Evolutionary conservation across 2,888 invertebrate species (phyloP).

Genomic region (Cynaeus angustus): DNA sequence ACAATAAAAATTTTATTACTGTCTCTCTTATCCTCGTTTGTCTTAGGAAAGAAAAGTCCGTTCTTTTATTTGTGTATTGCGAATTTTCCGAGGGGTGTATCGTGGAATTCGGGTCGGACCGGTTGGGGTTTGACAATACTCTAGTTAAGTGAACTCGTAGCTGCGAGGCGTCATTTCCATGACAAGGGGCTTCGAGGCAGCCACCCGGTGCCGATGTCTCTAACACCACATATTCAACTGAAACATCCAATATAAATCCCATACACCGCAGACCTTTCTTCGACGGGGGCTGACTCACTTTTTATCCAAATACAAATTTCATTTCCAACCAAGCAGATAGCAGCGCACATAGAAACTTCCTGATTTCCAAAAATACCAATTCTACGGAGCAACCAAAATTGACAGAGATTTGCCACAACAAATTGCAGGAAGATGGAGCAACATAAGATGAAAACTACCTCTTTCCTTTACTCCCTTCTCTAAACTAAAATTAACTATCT

Average conservation of each 20-base stretch:
- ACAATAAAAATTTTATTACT: constrained; percentile 46
- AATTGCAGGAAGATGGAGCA: no score
- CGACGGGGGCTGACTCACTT: constrained; percentile 34
- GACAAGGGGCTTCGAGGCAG: constrained; percentile 71
- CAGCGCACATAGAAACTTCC: constrained; percentile 15
- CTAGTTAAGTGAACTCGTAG: constrained; percentile 69
- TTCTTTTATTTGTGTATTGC: constrained; percentile 32
- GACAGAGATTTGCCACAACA: no score
- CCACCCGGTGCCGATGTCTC: constrained; percentile 54
- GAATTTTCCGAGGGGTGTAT: constrained; percentile 42
- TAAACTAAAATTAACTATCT: no score
- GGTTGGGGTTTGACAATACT: constrained; percentile 61
- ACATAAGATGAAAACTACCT: no score
- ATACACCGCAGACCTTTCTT: constrained; percentile 34
- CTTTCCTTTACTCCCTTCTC: no score
- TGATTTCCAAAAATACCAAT: not conserved
- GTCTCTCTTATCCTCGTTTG: constrained; percentile 8
- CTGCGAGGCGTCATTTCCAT: constrained; percentile 76
- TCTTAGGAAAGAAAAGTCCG: not conserved
- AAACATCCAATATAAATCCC: constrained; percentile 47
- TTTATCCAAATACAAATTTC: constrained; percentile 32
- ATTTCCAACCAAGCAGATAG: constrained; percentile 17
- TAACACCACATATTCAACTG: constrained; percentile 46
- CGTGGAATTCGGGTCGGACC: constrained; percentile 49
- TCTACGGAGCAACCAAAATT: no score